Conservation (phyloP, 2,888 invertebrate genomes). For the Drepana falcataria region DNA sequence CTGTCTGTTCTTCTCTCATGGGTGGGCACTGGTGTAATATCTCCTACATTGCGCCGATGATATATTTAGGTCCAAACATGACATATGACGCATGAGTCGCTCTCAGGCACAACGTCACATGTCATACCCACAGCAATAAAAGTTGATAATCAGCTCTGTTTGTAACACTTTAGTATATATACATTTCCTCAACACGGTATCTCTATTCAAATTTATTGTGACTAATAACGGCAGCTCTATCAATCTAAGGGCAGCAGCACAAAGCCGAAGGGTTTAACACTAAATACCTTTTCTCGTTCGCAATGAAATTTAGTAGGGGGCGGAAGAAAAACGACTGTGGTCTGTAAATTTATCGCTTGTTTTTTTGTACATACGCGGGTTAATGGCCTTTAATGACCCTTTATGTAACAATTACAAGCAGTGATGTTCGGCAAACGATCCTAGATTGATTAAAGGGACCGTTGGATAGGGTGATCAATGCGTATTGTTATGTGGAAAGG, state of each 20-base stretch:
- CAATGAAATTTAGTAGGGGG: conserved; percentile 44
- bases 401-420: conserved; percentile 47
- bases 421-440: neutral
- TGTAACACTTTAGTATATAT: no score
- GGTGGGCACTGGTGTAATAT: no score
- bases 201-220: neutral
- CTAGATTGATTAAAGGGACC: neutral
- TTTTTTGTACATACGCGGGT: conserved; percentile 63
- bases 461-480: no score
- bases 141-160: no score
- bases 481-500: no score
- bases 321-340: conserved; percentile 62
- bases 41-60: no score
- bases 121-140: no score
- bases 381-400: conserved; percentile 68
- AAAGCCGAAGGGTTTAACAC: conserved; percentile 26
- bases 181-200: neutral
- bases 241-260: conserved; percentile 29
- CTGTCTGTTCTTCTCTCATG: no score
- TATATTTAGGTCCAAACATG: no score
- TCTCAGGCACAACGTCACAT: no score
- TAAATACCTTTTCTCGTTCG: conserved; percentile 28
- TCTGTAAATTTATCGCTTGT: conserved; percentile 66
- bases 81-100: no score
- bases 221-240: conserved; percentile 25